Evolutionary conservation across 2,113 vertebrate species (phyloP), one percentile per base, ranked within the genome.

Genomic region (Crocuta crocuta): DNA sequence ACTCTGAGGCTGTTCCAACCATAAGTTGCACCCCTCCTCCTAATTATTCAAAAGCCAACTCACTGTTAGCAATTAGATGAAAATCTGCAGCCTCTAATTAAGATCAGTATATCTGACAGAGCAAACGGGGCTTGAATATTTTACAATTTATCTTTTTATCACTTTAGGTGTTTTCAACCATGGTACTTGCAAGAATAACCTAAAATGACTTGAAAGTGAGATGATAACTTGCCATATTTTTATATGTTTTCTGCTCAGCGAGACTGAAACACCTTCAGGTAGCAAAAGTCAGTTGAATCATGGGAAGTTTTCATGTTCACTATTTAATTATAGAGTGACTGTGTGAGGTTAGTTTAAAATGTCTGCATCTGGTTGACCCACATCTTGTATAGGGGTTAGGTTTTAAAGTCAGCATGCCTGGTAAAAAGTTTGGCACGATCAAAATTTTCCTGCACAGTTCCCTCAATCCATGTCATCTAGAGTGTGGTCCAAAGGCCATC

Each of bases 41-140:
- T 97, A 93, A 95, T 97, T 96, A 95, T 95, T 98, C 70, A 84
- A 50, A 35, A 97, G 28, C 85, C 1, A 23, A 79, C 88, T 89
- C 92, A 91, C 74, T 95, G 45, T 81, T 96, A 82, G 91, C 78
- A 97, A 68, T 94, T 96, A 97, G 80, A 85, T 93, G 65, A 92
- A 82, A 92, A 80, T 92, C 79, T 94, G 23, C 80, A 96, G 81
- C 71, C 96, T 89, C 26, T 92, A 98, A 97, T 98, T 98, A 97
- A 78, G 96, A 97, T 97, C 53, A 21, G 93, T 92, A 71, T 91
- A 85, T 94, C 90, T 82, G 94, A 96, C 83, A 95, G 73, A 65
- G 6, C 16, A 61, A 76, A 89, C 65, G n/a, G 68, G 11, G 39
- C 85, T 91, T 88, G 94, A 87, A 95, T 96, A 97, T 95, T 94